Evolutionary conservation across 2,113 vertebrate genomes (phyloP).

Genomic region (Eurypyga helias): DNA sequence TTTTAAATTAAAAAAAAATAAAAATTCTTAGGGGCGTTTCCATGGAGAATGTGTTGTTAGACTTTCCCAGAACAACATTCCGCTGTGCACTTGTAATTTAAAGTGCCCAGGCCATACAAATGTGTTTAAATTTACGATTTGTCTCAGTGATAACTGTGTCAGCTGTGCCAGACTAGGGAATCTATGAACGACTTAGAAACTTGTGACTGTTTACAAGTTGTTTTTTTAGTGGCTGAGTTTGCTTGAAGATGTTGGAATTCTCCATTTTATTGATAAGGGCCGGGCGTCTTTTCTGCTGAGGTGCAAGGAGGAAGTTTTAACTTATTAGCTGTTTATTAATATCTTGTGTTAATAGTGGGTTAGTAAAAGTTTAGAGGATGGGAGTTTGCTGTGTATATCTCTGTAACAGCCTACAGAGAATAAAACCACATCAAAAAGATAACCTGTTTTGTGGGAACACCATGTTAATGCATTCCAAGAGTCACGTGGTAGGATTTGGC

Average conservation of each 20-base stretch:
- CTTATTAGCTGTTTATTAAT: not conserved
- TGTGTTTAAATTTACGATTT: not conserved
- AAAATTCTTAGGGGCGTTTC: not conserved
- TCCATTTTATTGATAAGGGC: not conserved
- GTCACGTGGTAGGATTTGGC: not conserved
- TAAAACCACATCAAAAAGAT: not conserved
- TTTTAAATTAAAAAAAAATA: not conserved
- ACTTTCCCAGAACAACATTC: not conserved
- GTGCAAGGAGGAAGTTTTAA: not conserved
- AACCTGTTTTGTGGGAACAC: not conserved
- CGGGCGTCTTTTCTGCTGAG: not conserved
- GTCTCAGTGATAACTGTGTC: not conserved
- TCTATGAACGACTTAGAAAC: not conserved
- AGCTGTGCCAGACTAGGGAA: not conserved
- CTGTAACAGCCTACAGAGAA: not conserved
- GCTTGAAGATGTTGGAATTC: not conserved
- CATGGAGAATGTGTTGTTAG: not conserved
- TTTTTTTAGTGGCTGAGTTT: not conserved
- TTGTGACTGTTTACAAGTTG: not conserved
- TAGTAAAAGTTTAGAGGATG: not conserved
- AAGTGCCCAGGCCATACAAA: not conserved
- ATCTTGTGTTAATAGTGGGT: not conserved
- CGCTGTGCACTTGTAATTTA: not conserved
- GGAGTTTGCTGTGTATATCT: not conserved
- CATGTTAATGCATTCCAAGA: not conserved